These are phyloP conservation scores for Caenorhabditis sp. DNA, from an alignment of 2,888 invertebrate genomes.

Conservation along the genomic window DNA sequence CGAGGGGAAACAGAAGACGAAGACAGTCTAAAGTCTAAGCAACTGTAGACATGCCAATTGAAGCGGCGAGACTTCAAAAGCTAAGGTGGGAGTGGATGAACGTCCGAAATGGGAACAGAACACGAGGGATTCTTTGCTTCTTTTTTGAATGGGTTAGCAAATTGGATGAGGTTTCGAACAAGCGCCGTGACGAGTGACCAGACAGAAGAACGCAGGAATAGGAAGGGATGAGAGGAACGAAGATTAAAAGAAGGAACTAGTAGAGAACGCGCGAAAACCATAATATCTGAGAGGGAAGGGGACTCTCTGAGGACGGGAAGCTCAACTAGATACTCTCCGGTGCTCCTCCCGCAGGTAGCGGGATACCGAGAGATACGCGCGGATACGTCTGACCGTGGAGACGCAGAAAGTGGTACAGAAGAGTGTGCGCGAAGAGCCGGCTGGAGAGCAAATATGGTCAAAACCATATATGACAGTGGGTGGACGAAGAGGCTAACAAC, in stretches of 20 bases:
- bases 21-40: conserved; percentile 25
- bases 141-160: conserved; percentile 44
- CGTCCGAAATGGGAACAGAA: conserved; percentile 1
- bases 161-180: conserved; percentile 50
- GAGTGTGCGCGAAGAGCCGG: conserved; percentile 56
- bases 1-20: conserved; percentile 30
- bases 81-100: no score
- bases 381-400: conserved; percentile 26
- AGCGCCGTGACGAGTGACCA: conserved; percentile 26
- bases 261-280: conserved; percentile 33
- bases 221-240: conserved; percentile 7
- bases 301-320: conserved; percentile 27
- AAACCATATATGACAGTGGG: conserved; percentile 55
- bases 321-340: conserved; percentile 51
- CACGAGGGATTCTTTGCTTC: conserved; percentile 2
- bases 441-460: conserved; percentile 54
- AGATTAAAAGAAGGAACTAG: conserved; percentile 11
- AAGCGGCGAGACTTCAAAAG: conserved; percentile 45
- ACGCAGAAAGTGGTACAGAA: conserved; percentile 26
- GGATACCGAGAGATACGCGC: conserved; percentile 38
- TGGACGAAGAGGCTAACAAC: conserved; percentile 51
- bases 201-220: background rate
- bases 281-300: conserved; percentile 23
- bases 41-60: conserved; percentile 28
- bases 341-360: conserved; percentile 39